These are phyloP conservation scores for Gobio gobio DNA, from an alignment of 2,113 vertebrate genomes.

Conservation along the genomic window DNA sequence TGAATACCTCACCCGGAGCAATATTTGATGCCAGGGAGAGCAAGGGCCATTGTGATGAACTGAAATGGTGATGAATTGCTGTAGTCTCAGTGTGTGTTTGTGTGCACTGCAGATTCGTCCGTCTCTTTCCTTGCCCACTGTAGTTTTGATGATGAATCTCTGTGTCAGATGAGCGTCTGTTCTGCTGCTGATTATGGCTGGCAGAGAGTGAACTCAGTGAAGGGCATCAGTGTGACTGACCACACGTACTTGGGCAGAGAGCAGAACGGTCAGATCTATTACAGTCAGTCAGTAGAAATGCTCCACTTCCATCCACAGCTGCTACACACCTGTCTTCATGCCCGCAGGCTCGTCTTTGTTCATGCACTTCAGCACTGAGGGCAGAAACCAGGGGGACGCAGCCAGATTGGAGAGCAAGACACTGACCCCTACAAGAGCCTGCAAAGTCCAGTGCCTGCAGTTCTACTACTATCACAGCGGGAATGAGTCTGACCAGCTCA, in stretches of 20 bases:
- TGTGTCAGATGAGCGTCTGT: slow-evolving; percentile 58
- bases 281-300: too few species aligned
- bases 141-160: slow-evolving; percentile 47
- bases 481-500: slow-evolving; percentile 61
- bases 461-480: slow-evolving; percentile 80
- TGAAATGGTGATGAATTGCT: neutral
- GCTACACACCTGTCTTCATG: neutral
- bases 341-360: neutral
- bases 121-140: slow-evolving; percentile 58
- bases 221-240: neutral
- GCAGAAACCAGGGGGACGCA: slow-evolving; percentile 44
- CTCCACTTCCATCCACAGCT: too few species aligned
- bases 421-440: slow-evolving; percentile 76
- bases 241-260: slow-evolving; percentile 41
- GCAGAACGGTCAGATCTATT: neutral
- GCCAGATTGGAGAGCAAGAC: slow-evolving; percentile 74
- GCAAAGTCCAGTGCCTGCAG: slow-evolving; percentile 76
- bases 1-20: too few species aligned
- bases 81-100: neutral
- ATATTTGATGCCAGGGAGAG: too few species aligned
- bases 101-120: neutral
- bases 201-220: slow-evolving; percentile 30
- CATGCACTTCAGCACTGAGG: neutral
- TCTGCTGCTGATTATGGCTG: slow-evolving; percentile 41
- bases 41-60: neutral